Conservation (phyloP, 2,113 vertebrate species). For the Sus scrofa region DNA sequence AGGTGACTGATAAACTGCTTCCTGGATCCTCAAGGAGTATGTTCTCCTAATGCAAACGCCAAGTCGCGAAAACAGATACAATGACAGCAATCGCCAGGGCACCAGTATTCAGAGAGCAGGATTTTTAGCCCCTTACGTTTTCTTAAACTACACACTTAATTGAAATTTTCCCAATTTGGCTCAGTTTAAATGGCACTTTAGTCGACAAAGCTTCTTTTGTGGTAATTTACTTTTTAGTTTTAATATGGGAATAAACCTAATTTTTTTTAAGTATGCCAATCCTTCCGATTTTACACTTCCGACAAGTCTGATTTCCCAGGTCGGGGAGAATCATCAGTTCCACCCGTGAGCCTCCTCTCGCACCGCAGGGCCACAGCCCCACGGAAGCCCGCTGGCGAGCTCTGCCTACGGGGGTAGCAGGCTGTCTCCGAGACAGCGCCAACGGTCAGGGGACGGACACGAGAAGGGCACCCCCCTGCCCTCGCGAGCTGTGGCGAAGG, state of each 20-base stretch:
- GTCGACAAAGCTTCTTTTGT: not conserved
- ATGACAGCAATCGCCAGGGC: not conserved
- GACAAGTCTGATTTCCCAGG: conserved; percentile 20
- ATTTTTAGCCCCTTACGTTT: conserved; percentile 33
- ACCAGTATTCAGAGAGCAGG: not conserved
- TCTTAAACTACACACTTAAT: conserved; percentile 47
- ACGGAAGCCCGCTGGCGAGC: not conserved
- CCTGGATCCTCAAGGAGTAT: not conserved
- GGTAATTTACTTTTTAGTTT: conserved; percentile 36
- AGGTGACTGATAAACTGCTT: conserved; percentile 46
- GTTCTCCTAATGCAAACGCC: conserved; percentile 37
- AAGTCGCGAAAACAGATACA: conserved; percentile 51
- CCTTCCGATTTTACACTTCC: not conserved
- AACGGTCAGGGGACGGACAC: not conserved
- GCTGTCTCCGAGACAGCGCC: not conserved
- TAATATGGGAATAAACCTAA: not conserved
- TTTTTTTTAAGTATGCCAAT: conserved; percentile 10
- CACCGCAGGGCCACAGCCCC: not conserved
- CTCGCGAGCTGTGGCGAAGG: not conserved
- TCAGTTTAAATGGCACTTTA: conserved; percentile 47
- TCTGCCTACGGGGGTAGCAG: not conserved
- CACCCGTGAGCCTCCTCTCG: not conserved
- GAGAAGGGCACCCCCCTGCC: not conserved
- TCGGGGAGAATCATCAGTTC: conserved; percentile 37
- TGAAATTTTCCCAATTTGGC: conserved; percentile 17